Conservation (phyloP, 2,888 invertebrate species). For the Pristionchus arcanus region DNA sequence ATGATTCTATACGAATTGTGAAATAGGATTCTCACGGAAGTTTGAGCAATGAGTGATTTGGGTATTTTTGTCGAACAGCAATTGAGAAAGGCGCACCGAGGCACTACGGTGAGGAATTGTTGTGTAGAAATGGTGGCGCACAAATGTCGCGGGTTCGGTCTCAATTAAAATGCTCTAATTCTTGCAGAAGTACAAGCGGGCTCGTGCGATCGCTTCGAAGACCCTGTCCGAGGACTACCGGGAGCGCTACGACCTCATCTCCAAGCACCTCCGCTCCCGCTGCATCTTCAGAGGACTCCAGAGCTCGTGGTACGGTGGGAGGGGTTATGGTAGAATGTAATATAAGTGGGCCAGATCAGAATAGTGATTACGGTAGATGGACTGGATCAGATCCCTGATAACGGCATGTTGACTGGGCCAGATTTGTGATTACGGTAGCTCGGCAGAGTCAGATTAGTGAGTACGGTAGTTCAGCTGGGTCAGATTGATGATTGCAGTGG, state of each 20-base stretch:
- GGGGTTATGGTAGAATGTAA: neutral
- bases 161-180: neutral
- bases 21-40: no score
- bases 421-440: neutral
- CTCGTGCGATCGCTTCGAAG: neutral
- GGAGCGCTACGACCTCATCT: conserved; percentile 35
- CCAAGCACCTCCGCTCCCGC: neutral
- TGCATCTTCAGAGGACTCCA: conserved; percentile 43
- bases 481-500: neutral
- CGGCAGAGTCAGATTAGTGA: neutral
- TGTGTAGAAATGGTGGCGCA: neutral
- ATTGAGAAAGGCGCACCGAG: no score
- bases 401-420: neutral
- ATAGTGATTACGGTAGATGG: no score
- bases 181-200: conserved; percentile 2
- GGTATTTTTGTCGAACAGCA: no score
- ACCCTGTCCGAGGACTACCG: conserved; percentile 10
- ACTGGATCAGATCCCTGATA: neutral
- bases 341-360: no score
- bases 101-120: neutral
- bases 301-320: conserved; percentile 14
- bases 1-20: no score
- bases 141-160: neutral
- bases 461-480: neutral
- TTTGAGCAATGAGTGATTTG: no score